phyloP scores from a whole-genome alignment of 2,888 invertebrate species.

The Meteorus colon region DNA sequence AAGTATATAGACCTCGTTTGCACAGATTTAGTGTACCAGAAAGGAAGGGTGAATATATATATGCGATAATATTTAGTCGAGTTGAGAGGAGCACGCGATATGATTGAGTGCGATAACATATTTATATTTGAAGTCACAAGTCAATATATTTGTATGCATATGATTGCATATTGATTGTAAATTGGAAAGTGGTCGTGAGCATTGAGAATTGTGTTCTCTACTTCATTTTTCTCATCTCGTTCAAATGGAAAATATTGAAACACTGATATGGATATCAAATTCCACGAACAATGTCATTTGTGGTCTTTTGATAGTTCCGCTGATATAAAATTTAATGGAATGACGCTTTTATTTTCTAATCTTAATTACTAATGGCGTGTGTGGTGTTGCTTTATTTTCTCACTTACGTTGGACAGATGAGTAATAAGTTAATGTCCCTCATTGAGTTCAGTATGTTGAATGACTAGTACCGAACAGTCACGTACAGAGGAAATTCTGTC shows the following conservation, averaged over 20 bases:
- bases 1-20: too few species aligned
- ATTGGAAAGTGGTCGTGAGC: slow-evolving; percentile 1
- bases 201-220: background rate
- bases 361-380: background rate
- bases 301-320: background rate
- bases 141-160: too few species aligned
- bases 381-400: background rate
- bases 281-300: background rate
- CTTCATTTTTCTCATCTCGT: background rate
- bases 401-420: background rate
- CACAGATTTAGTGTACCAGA: too few species aligned
- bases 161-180: background rate
- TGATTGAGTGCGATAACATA: slow-evolving; percentile 1
- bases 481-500: too few species aligned
- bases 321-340: slow-evolving; percentile 4
- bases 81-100: slow-evolving; percentile 13
- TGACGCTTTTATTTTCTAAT: background rate
- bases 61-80: too few species aligned
- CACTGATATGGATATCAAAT: background rate
- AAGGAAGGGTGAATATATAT: too few species aligned
- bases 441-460: too few species aligned
- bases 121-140: background rate
- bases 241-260: background rate
- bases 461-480: too few species aligned
- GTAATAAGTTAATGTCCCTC: too few species aligned